Conservation (phyloP, 30 jellyfish, hydroid and myxozoan genomes). For the Sanderia malayensis region DNA sequence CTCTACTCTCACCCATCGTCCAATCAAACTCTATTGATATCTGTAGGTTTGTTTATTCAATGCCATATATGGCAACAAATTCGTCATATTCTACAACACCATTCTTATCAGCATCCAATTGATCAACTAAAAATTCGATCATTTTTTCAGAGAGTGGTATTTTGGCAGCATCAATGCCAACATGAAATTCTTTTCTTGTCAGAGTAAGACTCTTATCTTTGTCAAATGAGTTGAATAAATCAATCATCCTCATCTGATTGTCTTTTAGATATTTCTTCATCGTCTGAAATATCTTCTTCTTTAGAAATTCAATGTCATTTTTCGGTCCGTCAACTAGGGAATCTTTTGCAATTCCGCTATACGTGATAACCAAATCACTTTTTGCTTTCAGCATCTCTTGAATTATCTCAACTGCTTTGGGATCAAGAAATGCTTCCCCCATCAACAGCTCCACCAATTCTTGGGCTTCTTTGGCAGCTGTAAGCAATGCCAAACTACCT, state of each 20-base stretch:
- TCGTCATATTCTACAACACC: constrained; percentile 64
- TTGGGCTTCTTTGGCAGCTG: constrained; percentile 42
- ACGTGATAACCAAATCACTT: constrained; percentile 22
- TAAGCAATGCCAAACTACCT: constrained; percentile 56
- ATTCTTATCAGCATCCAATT: constrained; percentile 50
- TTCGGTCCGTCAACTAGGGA: constrained; percentile 24
- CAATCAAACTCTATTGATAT: too few species aligned
- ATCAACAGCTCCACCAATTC: constrained; percentile 55
- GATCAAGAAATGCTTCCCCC: constrained; percentile 57
- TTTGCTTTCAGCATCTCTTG: constrained; percentile 19
- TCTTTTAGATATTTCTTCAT: constrained; percentile 57
- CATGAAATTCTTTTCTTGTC: constrained; percentile 39
- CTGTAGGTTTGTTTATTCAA: constrained; percentile 31
- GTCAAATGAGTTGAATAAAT: constrained; percentile 75
- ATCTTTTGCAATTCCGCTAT: constrained; percentile 33
- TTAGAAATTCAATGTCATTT: constrained; percentile 26
- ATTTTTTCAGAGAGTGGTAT: constrained; percentile 66
- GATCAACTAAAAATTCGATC: constrained; percentile 48
- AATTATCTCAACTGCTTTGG: constrained; percentile 27
- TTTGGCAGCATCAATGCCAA: constrained; percentile 58
- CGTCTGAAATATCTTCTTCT: constrained; percentile 49
- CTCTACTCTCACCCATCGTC: too few species aligned
- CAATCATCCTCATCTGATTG: constrained; percentile 72
- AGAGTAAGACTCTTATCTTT: constrained; percentile 58
- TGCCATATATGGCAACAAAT: constrained; percentile 62